A percentile compares a stretch with the other conserved stretches of the same genome.
phyloP scores from a whole-genome alignment of 1,140 invertebrate species.

The Drepana arcuata region DNA sequence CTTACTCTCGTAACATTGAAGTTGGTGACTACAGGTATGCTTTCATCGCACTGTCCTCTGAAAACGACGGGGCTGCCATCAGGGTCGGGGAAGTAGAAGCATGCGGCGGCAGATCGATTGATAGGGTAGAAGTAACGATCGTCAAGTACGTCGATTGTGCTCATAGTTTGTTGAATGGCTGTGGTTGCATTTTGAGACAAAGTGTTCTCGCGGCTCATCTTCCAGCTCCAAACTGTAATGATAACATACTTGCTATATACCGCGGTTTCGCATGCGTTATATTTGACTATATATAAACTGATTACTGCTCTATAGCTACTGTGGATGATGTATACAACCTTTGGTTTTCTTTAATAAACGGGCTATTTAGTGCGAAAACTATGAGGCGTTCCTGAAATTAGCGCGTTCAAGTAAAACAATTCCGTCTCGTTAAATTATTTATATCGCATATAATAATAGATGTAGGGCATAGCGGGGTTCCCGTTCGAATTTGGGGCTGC shows the following conservation, averaged over 20 bases:
- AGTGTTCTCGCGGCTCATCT: constrained; percentile 20
- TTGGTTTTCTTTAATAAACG: background rate
- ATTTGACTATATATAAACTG: background rate
- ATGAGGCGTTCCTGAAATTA: too few relatives aligned
- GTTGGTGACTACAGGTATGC: constrained; percentile 25
- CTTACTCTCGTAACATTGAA: constrained; percentile 31
- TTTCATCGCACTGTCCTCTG: constrained; percentile 33
- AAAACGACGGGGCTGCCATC: constrained; percentile 21
- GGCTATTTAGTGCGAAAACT: too few relatives aligned
- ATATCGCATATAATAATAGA: too few relatives aligned
- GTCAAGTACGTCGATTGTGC: constrained; percentile 21
- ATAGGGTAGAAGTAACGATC: constrained; percentile 18
- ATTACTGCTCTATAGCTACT: background rate
- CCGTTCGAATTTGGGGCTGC: too few relatives aligned
- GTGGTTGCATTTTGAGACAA: constrained; percentile 12
- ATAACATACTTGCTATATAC: background rate
- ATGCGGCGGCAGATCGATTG: constrained; percentile 19
- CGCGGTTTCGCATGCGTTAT: too few relatives aligned
- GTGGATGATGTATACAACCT: background rate
- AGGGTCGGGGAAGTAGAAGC: constrained; percentile 32
- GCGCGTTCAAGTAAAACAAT: too few relatives aligned
- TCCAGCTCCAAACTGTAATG: constrained; percentile 37
- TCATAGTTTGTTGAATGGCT: constrained; percentile 17
- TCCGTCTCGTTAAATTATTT: too few relatives aligned
- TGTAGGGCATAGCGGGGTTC: too few relatives aligned